Evolutionary conservation across 30 jellyfish, hydroid and myxozoan species (phyloP), one percentile per base, ranked within the genome.

Genomic region (Mastigias papua): DNA sequence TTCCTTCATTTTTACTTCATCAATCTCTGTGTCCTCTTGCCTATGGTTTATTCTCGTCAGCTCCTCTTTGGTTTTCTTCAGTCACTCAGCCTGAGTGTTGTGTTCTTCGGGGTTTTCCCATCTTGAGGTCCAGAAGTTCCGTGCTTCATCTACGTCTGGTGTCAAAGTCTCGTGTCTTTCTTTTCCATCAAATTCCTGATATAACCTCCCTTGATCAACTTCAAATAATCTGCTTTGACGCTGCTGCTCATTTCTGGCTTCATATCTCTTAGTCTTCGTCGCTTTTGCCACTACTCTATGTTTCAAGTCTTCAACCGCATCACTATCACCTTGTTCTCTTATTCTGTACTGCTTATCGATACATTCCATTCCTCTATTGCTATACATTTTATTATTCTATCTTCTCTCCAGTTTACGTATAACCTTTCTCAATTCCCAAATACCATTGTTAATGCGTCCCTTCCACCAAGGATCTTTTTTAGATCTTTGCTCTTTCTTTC

Each of bases 181-280:
- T 69, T 69, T 69, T 34, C 80, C 80, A 69, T 69, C 80, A 2
- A 69, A 73, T 34, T 35, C 34, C 50, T 73, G 73, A 73, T 46
- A 73, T 73, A 73, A 73, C 48, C 86, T 7, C 48, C 74, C 86
- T 73, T 32, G 82, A 29, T 69, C 80, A 2, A 69, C 80, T 69
- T 69, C 80, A 69, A 69, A 69, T 69, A 69, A 9, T 69, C 80
- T 69, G 68, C 23, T 28, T 69, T 69, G 72, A 60, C 33, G 72
- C 72, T 60, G 72, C 10, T 37, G 54, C 11, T 37, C 54, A 37
- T 37, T 37, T 37, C 54, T 37, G 11, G 54, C 54, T 71, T 71
- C 33, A 31, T 60, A 21, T 20, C 72, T 21, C 17, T 27, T 60
- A 60, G 17, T 60, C 34, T 30, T 21, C 32, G 50, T 15, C 6